Conservation (phyloP, 2,888 invertebrate genomes). For the Hololepta plana region DNA sequence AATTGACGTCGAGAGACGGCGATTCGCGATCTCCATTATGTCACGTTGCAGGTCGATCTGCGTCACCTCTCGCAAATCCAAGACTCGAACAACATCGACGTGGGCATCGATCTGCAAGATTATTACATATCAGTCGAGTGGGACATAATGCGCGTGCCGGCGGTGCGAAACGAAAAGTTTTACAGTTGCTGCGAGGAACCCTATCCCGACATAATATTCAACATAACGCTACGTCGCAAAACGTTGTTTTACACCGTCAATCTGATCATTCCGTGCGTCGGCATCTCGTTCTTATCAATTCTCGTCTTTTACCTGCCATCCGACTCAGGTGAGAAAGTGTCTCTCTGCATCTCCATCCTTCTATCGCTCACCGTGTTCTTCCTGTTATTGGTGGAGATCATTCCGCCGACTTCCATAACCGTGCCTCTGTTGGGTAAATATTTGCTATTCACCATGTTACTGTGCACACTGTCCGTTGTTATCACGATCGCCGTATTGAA, state of each 20-base stretch:
- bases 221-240: constrained; percentile 84
- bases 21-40: constrained; percentile 1
- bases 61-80: constrained; percentile 74
- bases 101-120: constrained; percentile 83
- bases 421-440: constrained; percentile 74
- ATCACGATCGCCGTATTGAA: constrained; percentile 88
- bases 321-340: constrained; percentile 95
- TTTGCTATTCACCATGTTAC: constrained; percentile 85
- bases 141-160: constrained; percentile 91
- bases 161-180: constrained; percentile 76
- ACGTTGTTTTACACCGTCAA: constrained; percentile 97
- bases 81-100: constrained; percentile 72
- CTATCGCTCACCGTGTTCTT: constrained; percentile 90
- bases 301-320: constrained; percentile 95
- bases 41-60: constrained; percentile 58
- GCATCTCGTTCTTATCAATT: constrained; percentile 91
- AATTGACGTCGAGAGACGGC: no score
- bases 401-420: constrained; percentile 84
- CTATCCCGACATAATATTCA: constrained; percentile 94
- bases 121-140: constrained; percentile 96
- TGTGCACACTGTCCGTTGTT: constrained; percentile 82
- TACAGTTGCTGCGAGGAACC: constrained; percentile 96
- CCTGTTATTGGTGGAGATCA: constrained; percentile 81
- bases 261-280: constrained; percentile 91
- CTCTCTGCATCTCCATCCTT: constrained; percentile 85